These are phyloP conservation scores for Malurus cyaneus DNA, from an alignment of 2,113 vertebrate genomes.

Conservation along the genomic window DNA sequence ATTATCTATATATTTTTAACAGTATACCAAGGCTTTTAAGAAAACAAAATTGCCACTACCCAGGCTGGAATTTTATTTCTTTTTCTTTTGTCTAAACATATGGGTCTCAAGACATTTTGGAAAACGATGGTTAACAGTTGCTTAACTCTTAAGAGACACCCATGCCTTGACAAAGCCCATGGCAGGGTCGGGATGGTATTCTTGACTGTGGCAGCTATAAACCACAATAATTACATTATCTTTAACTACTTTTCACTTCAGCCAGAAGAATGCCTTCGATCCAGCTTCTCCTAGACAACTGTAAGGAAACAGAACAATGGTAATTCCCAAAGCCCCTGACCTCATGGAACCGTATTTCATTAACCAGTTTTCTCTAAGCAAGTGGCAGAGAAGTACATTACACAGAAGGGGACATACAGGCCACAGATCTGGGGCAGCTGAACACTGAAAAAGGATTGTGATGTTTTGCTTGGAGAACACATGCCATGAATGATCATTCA, in stretches of 20 bases:
- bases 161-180: background rate
- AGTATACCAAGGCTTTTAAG: background rate
- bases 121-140: background rate
- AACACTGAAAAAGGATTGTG: background rate
- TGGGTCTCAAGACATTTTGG: background rate
- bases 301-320: background rate
- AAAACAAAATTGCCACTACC: background rate
- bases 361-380: background rate
- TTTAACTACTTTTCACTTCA: background rate
- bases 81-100: background rate
- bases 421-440: background rate
- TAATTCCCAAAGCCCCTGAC: background rate
- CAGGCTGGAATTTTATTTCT: background rate
- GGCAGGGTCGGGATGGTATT: background rate
- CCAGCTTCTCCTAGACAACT: background rate
- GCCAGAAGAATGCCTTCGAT: background rate
- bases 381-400: background rate
- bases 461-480: background rate
- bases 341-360: background rate
- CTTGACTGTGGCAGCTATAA: background rate
- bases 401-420: background rate
- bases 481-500: rapidly evolving
- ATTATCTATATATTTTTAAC: background rate
- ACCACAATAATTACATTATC: background rate
- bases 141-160: background rate